Conservation (phyloP, 2,888 invertebrate species). For the Bruchidius siliquastri region DNA sequence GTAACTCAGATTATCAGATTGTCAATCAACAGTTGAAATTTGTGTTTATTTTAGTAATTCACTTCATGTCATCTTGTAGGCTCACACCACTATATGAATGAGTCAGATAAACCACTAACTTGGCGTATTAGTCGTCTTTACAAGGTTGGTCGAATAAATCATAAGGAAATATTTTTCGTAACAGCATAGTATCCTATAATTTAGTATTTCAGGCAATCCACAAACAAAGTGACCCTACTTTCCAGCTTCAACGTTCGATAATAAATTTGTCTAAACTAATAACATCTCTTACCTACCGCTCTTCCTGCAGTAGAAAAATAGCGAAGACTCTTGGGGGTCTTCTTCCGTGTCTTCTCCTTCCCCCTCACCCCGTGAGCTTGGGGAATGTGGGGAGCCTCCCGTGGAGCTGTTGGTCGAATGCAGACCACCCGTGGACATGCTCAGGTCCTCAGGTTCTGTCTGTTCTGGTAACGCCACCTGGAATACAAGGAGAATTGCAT, state of each 20-base stretch:
- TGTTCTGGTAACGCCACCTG: conserved; percentile 64
- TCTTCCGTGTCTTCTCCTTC: conserved; percentile 50
- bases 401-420: conserved; percentile 50
- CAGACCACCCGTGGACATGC: conserved; percentile 57
- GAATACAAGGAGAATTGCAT: background rate
- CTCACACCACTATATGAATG: no score
- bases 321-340: conserved; percentile 53
- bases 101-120: no score
- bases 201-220: no score
- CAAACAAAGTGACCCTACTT: background rate
- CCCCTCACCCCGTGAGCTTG: conserved; percentile 45
- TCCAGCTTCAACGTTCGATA: background rate
- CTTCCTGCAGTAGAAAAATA: conserved; percentile 47
- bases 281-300: conserved; percentile 24
- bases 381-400: conserved; percentile 48
- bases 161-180: no score
- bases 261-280: conserved; percentile 22
- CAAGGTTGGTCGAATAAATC: no score
- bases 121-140: no score
- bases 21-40: no score
- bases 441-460: conserved; percentile 88
- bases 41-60: no score
- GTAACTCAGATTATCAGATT: no score
- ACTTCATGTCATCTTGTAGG: no score
- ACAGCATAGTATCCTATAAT: no score